Evolutionary conservation across 2,888 invertebrate species (phyloP), one percentile per base, ranked within the genome.

Genomic region (Hemistola chrysoprasaria): DNA sequence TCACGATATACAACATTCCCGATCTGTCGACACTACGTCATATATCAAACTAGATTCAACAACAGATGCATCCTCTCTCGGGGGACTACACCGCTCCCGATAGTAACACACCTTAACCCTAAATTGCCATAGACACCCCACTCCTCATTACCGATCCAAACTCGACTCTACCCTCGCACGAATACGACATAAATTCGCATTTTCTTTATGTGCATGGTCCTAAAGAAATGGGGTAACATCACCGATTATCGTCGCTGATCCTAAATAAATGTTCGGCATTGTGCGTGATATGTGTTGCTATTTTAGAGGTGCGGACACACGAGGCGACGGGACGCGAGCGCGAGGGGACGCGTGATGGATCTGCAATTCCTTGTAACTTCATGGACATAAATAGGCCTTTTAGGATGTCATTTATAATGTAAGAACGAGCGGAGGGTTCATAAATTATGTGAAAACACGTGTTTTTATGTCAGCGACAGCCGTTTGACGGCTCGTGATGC

Each of bases 161-260:
- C 26, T 3, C 3, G 11, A 38, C 51, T 5, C 5, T 51, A 33
- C 1, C 0, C 0, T 5, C 1, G 5, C 4, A 6, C 4, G n/a
- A 0, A 31, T 27, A 49, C 20, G 29, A 37, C 25, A 22, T n/a
- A 27, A 46, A 30, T 8, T 34, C 11, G 9, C n/a, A 6, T 22
- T 1, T 6, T n/a, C 8, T 24, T 9, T 27, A 31, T 22, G 8
- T 23, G 0, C 31, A 8, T 7, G 27, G 32, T 34, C 32, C 34
- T 55, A 68, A 65, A 65, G 69, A 71, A 75, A 72, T 69, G 62
- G 68, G 68, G 68, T 71, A 71, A 67, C 69, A 62, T 58, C 64
- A 49, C 57, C 67, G 74, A 78, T 80, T 72, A 81, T 78, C 75
- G 71, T 58, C 56, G 46, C 62, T 65, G 75, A 74, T 72, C 70